Evolutionary conservation across 30 jellyfish, hydroid and myxozoan genomes (phyloP).

Genomic region (Chironex yamaguchii): DNA sequence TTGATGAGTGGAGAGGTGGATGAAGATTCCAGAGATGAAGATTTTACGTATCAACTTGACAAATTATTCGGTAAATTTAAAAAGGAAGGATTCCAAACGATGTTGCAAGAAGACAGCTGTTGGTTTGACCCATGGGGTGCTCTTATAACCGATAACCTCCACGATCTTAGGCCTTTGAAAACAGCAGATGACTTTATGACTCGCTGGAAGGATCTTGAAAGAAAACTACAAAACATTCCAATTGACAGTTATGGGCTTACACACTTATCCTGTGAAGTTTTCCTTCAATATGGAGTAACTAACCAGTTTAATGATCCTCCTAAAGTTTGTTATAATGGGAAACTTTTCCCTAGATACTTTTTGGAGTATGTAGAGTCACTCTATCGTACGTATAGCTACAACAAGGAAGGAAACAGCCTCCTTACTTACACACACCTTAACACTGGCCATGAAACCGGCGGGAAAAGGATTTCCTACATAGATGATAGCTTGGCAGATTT

Average conservation of each 20-base stretch:
- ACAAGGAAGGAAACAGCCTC: slow-evolving; percentile 48
- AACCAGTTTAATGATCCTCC: slow-evolving; percentile 96
- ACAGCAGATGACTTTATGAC: slow-evolving; percentile 49
- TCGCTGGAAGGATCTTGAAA: slow-evolving; percentile 81
- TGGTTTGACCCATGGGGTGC: slow-evolving; percentile 99
- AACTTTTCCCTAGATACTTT: slow-evolving; percentile 79
- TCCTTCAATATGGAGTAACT: slow-evolving; percentile 86
- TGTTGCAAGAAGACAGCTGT: slow-evolving; percentile 97
- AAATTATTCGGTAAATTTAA: slow-evolving; percentile 66
- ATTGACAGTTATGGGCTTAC: slow-evolving; percentile 88
- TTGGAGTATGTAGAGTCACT: slow-evolving; percentile 63
- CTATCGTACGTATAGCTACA: slow-evolving; percentile 7
- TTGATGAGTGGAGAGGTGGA: slow-evolving; percentile 95
- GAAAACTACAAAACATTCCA: slow-evolving; percentile 66
- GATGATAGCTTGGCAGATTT: slow-evolving; percentile 76
- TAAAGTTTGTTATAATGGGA: slow-evolving; percentile 94
- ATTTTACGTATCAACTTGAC: slow-evolving; percentile 70
- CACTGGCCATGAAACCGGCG: slow-evolving; percentile 95
- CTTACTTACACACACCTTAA: slow-evolving; percentile 89
- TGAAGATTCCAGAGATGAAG: slow-evolving; percentile 87
- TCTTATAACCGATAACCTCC: slow-evolving; percentile 86
- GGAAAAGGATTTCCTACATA: slow-evolving; percentile 83
- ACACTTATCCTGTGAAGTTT: slow-evolving; percentile 92
- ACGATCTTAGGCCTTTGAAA: slow-evolving; percentile 65
- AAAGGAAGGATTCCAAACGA: slow-evolving; percentile 86